A percentile compares a stretch with the other conserved stretches of the same genome.
phyloP scores from a whole-genome alignment of 2,113 vertebrate species.

The Otocyon megalotis region DNA sequence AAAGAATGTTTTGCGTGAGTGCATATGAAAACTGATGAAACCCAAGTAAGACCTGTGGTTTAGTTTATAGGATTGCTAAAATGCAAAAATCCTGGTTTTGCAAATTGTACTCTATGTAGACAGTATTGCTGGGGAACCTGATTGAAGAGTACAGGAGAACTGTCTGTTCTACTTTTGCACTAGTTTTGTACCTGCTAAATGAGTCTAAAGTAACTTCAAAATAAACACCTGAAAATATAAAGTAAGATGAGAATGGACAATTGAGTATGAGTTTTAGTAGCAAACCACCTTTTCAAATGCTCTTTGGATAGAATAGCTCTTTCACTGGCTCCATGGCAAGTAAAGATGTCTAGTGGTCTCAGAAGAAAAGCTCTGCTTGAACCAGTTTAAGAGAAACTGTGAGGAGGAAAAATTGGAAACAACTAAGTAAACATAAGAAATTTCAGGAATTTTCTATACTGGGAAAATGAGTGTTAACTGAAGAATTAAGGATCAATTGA shows the following conservation, averaged over 20 bases:
- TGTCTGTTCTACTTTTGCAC: neutral
- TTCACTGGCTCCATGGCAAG: neutral
- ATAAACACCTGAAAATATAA: neutral
- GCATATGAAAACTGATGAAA: neutral
- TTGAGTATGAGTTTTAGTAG: neutral
- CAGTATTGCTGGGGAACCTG: neutral
- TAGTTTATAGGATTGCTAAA: neutral
- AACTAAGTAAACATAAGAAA: neutral
- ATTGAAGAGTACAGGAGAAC: neutral
- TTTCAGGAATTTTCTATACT: neutral
- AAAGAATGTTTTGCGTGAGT: neutral
- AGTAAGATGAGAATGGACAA: neutral
- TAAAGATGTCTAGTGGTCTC: neutral
- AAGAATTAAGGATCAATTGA: neutral
- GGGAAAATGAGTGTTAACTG: neutral
- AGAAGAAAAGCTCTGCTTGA: neutral
- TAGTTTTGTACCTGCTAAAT: neutral
- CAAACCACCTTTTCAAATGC: neutral
- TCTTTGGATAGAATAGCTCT: neutral
- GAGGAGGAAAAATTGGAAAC: neutral
- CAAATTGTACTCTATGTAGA: neutral
- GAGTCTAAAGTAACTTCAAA: neutral
- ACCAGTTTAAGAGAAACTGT: neutral
- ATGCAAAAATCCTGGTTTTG: neutral
- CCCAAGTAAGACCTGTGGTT: neutral